Conservation (phyloP, 2,113 vertebrate species). For the Ondatra zibethicus region DNA sequence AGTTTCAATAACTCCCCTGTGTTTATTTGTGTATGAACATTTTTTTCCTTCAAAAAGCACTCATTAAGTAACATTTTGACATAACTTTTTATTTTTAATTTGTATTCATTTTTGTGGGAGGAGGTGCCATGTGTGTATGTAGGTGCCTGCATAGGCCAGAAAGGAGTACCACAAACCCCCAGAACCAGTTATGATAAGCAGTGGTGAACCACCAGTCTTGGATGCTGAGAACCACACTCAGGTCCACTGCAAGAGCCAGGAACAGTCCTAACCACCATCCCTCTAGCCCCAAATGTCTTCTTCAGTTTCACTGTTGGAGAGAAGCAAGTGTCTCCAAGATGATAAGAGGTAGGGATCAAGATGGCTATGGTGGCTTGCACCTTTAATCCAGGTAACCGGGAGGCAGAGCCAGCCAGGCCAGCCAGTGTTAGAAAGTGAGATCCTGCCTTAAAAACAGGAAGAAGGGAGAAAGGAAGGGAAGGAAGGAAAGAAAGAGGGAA, state of each 20-base stretch:
- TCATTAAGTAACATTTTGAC: not conserved
- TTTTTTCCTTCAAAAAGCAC: not conserved
- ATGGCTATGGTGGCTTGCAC: too few relatives aligned
- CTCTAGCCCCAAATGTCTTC: not conserved
- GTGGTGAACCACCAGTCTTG: too few relatives aligned
- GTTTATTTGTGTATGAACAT: slow-evolving; percentile 1
- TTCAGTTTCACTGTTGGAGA: not conserved
- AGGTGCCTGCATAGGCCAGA: not conserved
- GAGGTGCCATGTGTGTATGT: too few relatives aligned
- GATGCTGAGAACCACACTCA: not conserved
- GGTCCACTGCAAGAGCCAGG: not conserved
- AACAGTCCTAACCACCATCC: not conserved
- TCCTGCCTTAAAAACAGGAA: not conserved
- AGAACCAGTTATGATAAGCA: not conserved
- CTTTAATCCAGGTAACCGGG: not conserved
- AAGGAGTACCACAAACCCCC: not conserved
- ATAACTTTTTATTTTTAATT: not conserved
- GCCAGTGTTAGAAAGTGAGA: not conserved
- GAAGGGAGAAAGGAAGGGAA: too few relatives aligned
- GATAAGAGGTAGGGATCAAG: not conserved
- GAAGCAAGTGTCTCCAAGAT: not conserved
- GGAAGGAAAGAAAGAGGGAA: not conserved
- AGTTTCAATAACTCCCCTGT: not conserved
- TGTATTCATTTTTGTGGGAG: not conserved
- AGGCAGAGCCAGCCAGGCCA: not conserved